Evolutionary conservation across 2,888 invertebrate genomes (phyloP), one percentile per base, ranked within the genome.

Genomic region (Lasius platythorax): DNA sequence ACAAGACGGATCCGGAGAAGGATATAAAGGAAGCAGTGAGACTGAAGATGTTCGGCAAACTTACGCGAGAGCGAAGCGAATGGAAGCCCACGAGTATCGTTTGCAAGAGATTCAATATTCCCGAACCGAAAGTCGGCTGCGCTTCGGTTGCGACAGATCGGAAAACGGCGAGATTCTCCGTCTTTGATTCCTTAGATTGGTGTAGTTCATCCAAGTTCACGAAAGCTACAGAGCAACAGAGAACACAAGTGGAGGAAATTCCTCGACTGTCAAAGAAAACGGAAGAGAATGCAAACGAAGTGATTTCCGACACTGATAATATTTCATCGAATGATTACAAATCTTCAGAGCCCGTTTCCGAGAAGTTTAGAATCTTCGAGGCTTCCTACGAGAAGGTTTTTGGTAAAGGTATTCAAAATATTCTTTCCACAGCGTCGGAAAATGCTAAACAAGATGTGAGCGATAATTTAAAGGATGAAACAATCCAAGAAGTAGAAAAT

Each of bases 31-130:
- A 96, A 75, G 98, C 98, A 0, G 98, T 97, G 0, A 96, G 96
- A 90, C 96, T 96, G 94, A 98, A 97, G 89, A 96, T 98, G 95
- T 98, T 97, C 95, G 98, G 98, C 0, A 96, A 96, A 85, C 96
- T 97, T 93, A 99, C 98, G 0, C 95, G 99, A 74, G 95, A 95
- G 6, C 96, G 96, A 43, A 92, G 93, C 0, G 95, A 96, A 66
- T 99, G 99, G 99, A 96, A 97, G 88, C 99, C 99, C 0, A 96
- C 97, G 87, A 95, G 97, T 63, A 94, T 98, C 9, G 96, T 99
- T 0, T 99, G 98, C 94, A 98, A 98, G 94, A 96, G 99, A 64
- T 99, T 99, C 94, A 99, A 99, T 94, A 97, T 99, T 43, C 98
- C 99, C 0, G 97, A 99, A 94, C 98, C 99, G 0, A 97, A 96